Percentiles rank a stretch among this genome's conserved stretches.
Conservation (phyloP, 1,140 invertebrate species). For the Lepidostoma basale region DNA sequence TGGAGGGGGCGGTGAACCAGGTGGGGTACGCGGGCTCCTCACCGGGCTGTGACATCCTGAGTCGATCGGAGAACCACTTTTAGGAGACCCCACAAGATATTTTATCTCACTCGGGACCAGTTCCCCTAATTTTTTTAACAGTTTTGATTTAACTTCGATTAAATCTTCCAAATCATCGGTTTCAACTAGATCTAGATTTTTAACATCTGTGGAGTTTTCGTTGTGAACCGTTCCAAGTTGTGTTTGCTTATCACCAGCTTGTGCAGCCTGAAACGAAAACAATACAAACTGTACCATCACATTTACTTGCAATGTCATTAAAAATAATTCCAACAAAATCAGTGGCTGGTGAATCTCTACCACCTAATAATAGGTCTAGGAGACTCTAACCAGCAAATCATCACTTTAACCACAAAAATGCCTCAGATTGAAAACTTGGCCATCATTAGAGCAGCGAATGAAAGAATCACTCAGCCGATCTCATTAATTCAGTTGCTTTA, state of each 20-base stretch:
- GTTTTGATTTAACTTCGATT: conserved; percentile 29
- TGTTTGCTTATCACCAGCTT: background rate
- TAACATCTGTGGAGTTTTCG: conserved; percentile 8
- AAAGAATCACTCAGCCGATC: background rate
- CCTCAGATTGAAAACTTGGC: conserved; percentile 47
- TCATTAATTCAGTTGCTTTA: background rate
- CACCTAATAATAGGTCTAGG: background rate
- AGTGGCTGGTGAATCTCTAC: conserved; percentile 38
- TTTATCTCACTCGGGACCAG: conserved; percentile 38
- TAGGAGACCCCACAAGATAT: conserved; percentile 39
- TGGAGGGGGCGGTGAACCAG: conserved; percentile 7
- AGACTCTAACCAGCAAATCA: conserved; percentile 38
- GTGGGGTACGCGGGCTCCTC: conserved; percentile 14
- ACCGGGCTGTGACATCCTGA: conserved; percentile 29
- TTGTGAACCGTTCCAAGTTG: background rate
- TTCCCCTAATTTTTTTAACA: conserved; percentile 42
- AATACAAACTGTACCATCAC: background rate
- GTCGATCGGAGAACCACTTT: conserved; percentile 19
- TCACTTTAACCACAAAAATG: conserved; percentile 26
- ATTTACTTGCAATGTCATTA: background rate
- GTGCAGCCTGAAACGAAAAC: background rate
- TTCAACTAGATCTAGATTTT: conserved; percentile 21
- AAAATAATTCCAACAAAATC: conserved; percentile 1
- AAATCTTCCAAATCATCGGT: conserved; percentile 42
- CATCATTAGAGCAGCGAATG: conserved; percentile 21